These are phyloP conservation scores for Xiphorhynchus elegans DNA, from an alignment of 2,113 vertebrate genomes.

Conservation along the genomic window DNA sequence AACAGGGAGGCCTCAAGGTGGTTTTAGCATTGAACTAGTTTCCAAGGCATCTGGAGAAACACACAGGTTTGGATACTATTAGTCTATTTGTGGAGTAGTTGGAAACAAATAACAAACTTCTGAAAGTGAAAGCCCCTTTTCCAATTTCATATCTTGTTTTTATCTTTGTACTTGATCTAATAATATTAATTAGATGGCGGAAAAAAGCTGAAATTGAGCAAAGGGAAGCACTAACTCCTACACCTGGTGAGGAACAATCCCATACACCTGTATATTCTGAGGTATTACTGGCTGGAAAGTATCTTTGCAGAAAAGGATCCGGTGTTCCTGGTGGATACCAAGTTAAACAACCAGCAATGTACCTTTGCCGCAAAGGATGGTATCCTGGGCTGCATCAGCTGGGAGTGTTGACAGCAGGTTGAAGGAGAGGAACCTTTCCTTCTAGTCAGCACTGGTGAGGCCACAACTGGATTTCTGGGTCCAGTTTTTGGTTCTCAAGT, in stretches of 20 bases:
- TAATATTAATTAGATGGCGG: background rate
- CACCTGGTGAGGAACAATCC: background rate
- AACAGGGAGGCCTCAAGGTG: background rate
- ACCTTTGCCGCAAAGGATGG: rapidly evolving
- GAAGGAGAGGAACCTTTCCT: background rate
- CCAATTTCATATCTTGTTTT: background rate
- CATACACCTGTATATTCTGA: background rate
- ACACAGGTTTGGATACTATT: background rate
- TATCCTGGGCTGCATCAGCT: background rate
- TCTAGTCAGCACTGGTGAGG: background rate
- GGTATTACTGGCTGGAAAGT: background rate
- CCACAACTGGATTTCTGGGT: background rate
- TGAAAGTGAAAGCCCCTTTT: background rate
- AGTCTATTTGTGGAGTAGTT: background rate
- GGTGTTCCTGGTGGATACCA: background rate
- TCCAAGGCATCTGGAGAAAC: background rate
- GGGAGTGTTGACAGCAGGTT: background rate
- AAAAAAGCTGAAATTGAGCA: background rate
- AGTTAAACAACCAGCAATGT: background rate
- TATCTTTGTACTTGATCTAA: background rate
- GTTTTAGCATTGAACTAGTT: background rate
- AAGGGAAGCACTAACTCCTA: background rate
- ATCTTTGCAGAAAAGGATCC: background rate
- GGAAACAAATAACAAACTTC: background rate
- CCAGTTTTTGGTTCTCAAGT: background rate